These are phyloP conservation scores for Sula dactylatra DNA, from an alignment of 2,113 vertebrate genomes.

Conservation along the genomic window DNA sequence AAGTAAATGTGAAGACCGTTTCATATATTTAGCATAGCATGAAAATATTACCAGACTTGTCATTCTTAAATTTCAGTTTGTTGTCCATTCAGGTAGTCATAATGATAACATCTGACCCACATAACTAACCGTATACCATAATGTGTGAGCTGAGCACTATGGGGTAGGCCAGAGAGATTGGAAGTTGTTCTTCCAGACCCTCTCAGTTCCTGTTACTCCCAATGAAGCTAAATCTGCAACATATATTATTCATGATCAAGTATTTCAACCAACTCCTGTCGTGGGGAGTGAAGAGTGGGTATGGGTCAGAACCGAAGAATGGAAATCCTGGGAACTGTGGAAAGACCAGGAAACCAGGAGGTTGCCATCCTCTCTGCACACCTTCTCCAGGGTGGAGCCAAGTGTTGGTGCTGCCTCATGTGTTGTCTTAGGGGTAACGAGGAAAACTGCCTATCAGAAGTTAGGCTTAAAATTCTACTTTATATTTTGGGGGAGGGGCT, in stretches of 20 bases:
- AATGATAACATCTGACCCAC: background rate
- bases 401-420: background rate
- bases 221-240: background rate
- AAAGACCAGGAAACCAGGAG: background rate
- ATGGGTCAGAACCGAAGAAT: background rate
- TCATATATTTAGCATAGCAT: background rate
- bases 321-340: background rate
- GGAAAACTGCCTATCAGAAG: background rate
- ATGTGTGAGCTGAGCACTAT: background rate
- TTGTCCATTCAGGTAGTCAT: background rate
- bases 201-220: background rate
- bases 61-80: background rate
- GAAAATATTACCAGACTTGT: background rate
- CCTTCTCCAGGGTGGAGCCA: background rate
- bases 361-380: background rate
- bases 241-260: background rate
- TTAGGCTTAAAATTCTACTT: constrained; percentile 3
- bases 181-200: background rate
- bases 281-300: background rate
- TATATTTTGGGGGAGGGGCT: constrained; percentile 8
- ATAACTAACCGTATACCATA: background rate
- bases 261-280: background rate
- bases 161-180: background rate
- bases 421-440: constrained; percentile 12
- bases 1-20: background rate